Evolutionary conservation across 2,888 invertebrate genomes (phyloP).

Genomic region (Eupithecia abbreviata): DNA sequence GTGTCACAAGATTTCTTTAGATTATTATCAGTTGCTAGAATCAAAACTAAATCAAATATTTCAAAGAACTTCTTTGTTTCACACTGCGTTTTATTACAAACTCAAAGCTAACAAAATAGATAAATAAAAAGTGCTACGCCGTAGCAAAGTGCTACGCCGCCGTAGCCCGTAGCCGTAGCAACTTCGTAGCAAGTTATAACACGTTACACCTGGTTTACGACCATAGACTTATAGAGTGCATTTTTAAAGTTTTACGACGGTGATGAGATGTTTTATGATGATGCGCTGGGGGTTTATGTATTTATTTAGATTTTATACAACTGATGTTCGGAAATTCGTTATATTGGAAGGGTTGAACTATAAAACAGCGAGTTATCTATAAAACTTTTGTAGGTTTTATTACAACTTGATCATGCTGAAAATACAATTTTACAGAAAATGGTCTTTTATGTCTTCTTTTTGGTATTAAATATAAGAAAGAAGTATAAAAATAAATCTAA

Average conservation of each 20-base stretch:
- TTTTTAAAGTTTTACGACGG: slow-evolving; percentile 43
- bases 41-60: slow-evolving; percentile 2
- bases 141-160: slow-evolving; percentile 48
- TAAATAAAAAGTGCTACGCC: slow-evolving; percentile 19
- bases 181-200: slow-evolving; percentile 47
- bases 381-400: slow-evolving; percentile 13
- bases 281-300: slow-evolving; percentile 32
- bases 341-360: slow-evolving; percentile 10
- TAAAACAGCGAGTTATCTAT: slow-evolving; percentile 2
- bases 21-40: neutral
- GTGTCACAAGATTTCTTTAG: neutral
- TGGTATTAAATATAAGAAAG: neutral
- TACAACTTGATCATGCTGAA: neutral
- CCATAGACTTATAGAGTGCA: slow-evolving; percentile 38
- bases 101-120: slow-evolving; percentile 5
- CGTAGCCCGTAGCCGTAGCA: slow-evolving; percentile 45
- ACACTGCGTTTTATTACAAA: slow-evolving; percentile 1
- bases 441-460: neutral
- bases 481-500: neutral
- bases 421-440: slow-evolving; percentile 2
- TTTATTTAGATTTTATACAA: slow-evolving; percentile 32
- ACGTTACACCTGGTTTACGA: slow-evolving; percentile 42
- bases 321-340: slow-evolving; percentile 16
- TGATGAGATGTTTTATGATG: slow-evolving; percentile 38
- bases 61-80: slow-evolving; percentile 14